Evolutionary conservation across 1,140 invertebrate species (phyloP), one percentile per base, ranked within the genome.

Genomic region (Paraescarpia echinospica): DNA sequence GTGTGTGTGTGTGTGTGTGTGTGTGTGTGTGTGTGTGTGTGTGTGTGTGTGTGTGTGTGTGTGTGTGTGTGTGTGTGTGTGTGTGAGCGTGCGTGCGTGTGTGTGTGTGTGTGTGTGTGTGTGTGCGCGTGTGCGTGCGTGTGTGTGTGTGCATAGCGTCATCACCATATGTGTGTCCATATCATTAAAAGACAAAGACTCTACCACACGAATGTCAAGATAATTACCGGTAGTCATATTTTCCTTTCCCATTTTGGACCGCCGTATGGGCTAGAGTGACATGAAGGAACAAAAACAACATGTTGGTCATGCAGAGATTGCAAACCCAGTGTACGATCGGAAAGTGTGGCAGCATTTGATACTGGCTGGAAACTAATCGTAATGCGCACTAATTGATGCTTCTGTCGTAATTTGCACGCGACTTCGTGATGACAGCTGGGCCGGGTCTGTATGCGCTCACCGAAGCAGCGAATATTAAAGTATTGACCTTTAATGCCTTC

Each of bases 401-500:
- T 77, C 59, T 77, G 59, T 18, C 59, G 59, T 77, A 77, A 77
- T 77, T 77, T 77, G 59, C 59, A 77, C 59, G 59, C 59, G 59
- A 77, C 59, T 77, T 77, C 59, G 59, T 77, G 59, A 77, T 77
- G 59, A 77, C 59, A 77, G 59, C 59, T 77, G 59, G n/a, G 59
- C 27, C 27, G 59, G 2, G 59, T 12, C 59, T 77, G 59, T 77
- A 77, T 77, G 59, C 14, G 59, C 27, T 77, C 59, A 77, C 12
- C 59, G 59, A 77, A 77, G 59, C 59, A 77, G 59, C 59, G 59
- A 77, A 77, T 77, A 77, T 77, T 77, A 77, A 77, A 77, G 59
- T 77, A 77, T 77, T 77, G 59, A 77, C 59, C 59, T 77, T 77
- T 77, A 77, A 77, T 77, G 59, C 59, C 59, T 12, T 77, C 59